Base-by-base conservation (phyloP, 2,113 vertebrate genomes). In the Archocentrus centrarchus region DNA sequence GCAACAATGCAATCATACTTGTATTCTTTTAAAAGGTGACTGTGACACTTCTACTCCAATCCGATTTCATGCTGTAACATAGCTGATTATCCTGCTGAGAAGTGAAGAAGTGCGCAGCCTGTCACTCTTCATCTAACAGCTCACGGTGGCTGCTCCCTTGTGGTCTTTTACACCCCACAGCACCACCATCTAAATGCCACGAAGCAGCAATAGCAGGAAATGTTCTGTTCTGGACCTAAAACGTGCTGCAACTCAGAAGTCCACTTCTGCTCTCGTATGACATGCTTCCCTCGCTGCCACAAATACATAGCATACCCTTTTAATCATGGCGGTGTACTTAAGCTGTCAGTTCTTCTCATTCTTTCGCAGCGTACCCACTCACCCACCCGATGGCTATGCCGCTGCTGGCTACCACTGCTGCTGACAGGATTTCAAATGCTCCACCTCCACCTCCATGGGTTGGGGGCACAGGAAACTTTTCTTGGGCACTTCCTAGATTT, bases 51-150 rank as follows among this genome's bases (percentile, higher is more conserved):
- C 47, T 73, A 2, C 27, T 55, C 47, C 68, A 18, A 73, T 73
- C 47, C 32, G 68, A 73, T 55, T 55, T 55, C 17, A 73, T 73
- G 68, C 68, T 73, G 47, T 27, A 73, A 55, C 27, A 73, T 55
- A 55, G 68, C 27, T 73, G 68, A 55, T 73, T 73, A 35, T 55
- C 47, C 47, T 35, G 47, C 68, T 73, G 47, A 47, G 68, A 73
- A 73, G 68, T 73, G 68, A 30, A 73, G 68, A 73, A 47, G 68
- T 73, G 68, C 55, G 68, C 68, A 73, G 68, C 47, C 27, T 73
- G 68, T 73, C 68, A 6, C 68, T 73, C 68, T 73, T 73, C 68
- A 73, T 35, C 27, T 55, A 55, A 55, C 68, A 73, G 68, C 68
- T 73, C 68, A 55, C 47, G 8, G 47, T 73, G 47, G 47, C 68